Base-by-base conservation (phyloP, 2,113 vertebrate genomes). In the Megalops atlanticus region DNA sequence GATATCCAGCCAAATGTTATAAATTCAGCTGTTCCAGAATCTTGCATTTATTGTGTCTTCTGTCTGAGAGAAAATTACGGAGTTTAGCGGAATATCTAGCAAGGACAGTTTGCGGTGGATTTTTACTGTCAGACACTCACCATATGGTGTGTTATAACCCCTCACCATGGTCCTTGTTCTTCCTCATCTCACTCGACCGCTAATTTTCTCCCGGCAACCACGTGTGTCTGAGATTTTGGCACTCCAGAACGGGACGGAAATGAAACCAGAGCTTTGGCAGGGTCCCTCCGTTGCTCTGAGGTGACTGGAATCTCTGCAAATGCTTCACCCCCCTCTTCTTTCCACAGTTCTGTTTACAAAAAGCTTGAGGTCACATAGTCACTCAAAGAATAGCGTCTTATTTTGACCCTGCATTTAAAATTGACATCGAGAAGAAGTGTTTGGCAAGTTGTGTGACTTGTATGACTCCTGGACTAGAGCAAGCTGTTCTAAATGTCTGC, bases 141-240 rank as follows among this genome's bases (percentile, higher is more conserved):
- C n/a, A n/a, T 40, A 4, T 21, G 27, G 31, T 33, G 7, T 43
- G n/a, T 68, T 21, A 3, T 39, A 8, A 36, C 24, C 24, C 11
- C 16, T 40, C 77, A 39, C 77, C 27, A n/a, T 27, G 58, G 58
- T 45, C 27, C 18, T 64, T 68, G 24, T 45, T 79, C 58, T 40
- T 18, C 24, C 68, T 35, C 40, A 27, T 79, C 64, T 79, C n/a
- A 5, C 68, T 43, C 11, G 0, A 6, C 36, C 58, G n/a, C 64
- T 70, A 79, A 69, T 18, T 27, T 45, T 79, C 38, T 64, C 39
- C 8, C 45, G 41, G 64, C 52, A 68, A 68, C 18, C 76, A 78
- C 36, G 64, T 68, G 36, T 16, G 39, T 78, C 54, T 79, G 58
- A 41, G 68, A 70, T 43, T 79, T 18, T 79, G 77, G 38, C 77